Conservation (phyloP, 2,797 vertebrate species). For the Dryobates pubescens region DNA sequence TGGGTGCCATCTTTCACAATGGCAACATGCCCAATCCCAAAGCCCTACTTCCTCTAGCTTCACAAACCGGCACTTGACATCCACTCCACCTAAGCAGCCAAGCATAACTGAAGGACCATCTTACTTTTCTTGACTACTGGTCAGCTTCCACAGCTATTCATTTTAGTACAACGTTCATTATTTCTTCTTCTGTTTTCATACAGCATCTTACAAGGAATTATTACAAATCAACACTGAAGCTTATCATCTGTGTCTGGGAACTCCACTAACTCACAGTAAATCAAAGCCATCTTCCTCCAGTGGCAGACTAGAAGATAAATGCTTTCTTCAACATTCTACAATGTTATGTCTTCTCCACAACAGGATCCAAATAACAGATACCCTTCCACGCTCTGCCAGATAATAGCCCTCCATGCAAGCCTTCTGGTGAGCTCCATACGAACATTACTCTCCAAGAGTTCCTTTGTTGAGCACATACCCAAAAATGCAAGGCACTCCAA, state of each 20-base stretch:
- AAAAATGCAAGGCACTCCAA: not conserved
- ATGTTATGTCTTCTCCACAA: not conserved
- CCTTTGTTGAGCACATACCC: not conserved
- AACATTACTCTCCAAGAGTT: not conserved
- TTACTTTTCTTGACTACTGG: not conserved
- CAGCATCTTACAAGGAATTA: not conserved
- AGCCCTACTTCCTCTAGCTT: not conserved
- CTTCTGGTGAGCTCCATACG: not conserved
- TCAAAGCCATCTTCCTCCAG: not conserved
- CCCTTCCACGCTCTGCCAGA: not conserved
- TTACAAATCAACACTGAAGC: not conserved
- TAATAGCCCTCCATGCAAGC: not conserved
- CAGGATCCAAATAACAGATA: not conserved
- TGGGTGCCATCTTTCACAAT: not conserved
- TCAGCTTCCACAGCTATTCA: not conserved
- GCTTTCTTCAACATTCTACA: not conserved
- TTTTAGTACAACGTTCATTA: not conserved
- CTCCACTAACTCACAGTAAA: not conserved
- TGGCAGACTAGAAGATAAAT: not conserved
- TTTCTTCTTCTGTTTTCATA: not conserved
- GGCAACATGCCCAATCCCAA: not conserved
- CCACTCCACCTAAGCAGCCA: not conserved
- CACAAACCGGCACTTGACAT: not conserved
- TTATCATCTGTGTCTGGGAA: not conserved
- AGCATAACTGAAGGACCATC: not conserved